Conservation (phyloP, 2,888 invertebrate genomes). For the Lithophane socia region DNA sequence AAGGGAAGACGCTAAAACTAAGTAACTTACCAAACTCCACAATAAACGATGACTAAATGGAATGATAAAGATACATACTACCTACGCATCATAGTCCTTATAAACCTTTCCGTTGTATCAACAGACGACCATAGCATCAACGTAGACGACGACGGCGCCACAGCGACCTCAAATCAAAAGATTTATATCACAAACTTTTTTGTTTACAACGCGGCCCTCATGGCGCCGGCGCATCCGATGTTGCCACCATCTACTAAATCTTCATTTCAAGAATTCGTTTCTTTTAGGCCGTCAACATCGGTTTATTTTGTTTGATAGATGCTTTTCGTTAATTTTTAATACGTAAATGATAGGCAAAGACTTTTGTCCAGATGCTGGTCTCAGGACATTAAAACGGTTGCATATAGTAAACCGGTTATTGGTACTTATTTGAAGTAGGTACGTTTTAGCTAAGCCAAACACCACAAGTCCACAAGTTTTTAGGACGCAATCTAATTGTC, state of each 20-base stretch:
- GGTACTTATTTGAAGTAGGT: neutral
- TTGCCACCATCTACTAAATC: constrained; percentile 22
- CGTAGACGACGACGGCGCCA: constrained; percentile 10
- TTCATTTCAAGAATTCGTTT: constrained; percentile 4
- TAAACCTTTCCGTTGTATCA: neutral
- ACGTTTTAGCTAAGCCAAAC: neutral
- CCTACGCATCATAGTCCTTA: neutral
- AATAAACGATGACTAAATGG: neutral
- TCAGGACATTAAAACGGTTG: neutral
- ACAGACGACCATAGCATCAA: neutral
- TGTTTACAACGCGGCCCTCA: constrained; percentile 26
- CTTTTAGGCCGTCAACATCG: neutral
- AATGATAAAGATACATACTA: neutral
- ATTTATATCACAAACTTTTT: constrained; percentile 33
- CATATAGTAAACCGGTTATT: neutral
- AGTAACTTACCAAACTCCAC: no score
- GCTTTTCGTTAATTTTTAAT: constrained; percentile 9
- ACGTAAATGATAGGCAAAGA: neutral
- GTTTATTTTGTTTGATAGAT: constrained; percentile 14
- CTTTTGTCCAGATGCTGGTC: neutral
- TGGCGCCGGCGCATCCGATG: constrained; percentile 44
- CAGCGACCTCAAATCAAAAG: constrained; percentile 32
- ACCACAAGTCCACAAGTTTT: neutral
- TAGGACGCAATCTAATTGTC: no score
- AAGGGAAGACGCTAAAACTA: neutral